Evolutionary conservation across 2,888 invertebrate species (phyloP).

Genomic region (Amiota communis): DNA sequence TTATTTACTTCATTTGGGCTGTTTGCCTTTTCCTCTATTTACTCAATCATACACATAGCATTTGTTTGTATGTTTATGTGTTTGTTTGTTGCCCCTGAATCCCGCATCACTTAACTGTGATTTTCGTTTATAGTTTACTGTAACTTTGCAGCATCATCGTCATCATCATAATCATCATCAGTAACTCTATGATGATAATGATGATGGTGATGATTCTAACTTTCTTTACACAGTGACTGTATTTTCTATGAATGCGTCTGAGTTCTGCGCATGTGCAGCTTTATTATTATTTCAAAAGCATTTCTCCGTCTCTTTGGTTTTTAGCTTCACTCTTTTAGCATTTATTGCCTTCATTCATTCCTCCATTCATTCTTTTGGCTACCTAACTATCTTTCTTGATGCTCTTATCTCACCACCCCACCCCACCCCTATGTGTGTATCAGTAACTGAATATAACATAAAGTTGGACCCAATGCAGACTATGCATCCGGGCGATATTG

Average conservation of each 20-base stretch:
- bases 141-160: constrained; percentile 40
- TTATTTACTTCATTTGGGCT: not conserved
- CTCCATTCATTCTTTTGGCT: not conserved
- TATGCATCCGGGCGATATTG: constrained; percentile 6
- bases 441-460: no score
- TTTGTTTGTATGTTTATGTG: not conserved
- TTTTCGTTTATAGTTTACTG: constrained; percentile 43
- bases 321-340: not conserved
- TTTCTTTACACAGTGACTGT: constrained; percentile 24
- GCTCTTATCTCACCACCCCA: no score
- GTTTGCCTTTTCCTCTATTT: not conserved
- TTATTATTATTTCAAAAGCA: not conserved
- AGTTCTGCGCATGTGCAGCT: not conserved
- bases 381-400: not conserved
- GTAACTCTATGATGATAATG: constrained; percentile 35
- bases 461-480: not conserved
- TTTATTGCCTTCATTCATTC: not conserved
- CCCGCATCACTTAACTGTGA: constrained; percentile 9
- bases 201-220: constrained; percentile 24
- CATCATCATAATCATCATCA: not conserved
- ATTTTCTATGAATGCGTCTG: not conserved
- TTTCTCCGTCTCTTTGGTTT: not conserved
- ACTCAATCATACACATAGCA: not conserved
- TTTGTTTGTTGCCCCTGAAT: not conserved
- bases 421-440: no score